Conservation (phyloP, 2,888 invertebrate species). For the Perdita meconis region DNA sequence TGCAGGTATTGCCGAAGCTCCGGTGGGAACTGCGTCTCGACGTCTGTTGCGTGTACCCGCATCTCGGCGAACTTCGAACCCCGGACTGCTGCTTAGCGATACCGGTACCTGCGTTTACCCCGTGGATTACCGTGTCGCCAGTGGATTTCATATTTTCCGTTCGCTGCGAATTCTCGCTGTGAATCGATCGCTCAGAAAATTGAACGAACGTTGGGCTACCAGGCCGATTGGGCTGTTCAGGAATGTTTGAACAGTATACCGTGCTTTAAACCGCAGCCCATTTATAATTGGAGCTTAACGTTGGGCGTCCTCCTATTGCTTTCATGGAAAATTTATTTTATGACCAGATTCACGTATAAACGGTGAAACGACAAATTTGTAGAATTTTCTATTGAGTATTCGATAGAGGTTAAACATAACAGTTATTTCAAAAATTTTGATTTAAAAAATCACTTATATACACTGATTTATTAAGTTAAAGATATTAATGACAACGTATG, state of each 20-base stretch:
- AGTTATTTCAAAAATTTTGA: too few species aligned
- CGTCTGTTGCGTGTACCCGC: constrained; percentile 7
- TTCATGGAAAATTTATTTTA: too few species aligned
- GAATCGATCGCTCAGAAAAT: constrained; percentile 32
- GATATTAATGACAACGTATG: too few species aligned
- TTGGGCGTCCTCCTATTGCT: background rate
- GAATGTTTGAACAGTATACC: constrained; percentile 12
- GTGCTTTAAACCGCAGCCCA: constrained; percentile 3
- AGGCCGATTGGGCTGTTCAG: background rate
- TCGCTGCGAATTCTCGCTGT: constrained; percentile 1
- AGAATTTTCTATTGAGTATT: too few species aligned
- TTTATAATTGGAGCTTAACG: constrained; percentile 30
- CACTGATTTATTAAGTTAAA: too few species aligned
- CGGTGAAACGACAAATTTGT: too few species aligned
- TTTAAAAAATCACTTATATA: too few species aligned
- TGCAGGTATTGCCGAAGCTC: constrained; percentile 55
- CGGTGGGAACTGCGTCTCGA: constrained; percentile 14
- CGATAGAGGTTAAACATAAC: too few species aligned
- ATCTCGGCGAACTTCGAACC: constrained; percentile 15
- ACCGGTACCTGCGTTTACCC: constrained; percentile 3
- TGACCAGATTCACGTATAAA: too few species aligned
- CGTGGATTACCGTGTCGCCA: constrained; percentile 32
- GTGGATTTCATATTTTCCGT: constrained; percentile 39
- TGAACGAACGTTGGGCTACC: background rate
- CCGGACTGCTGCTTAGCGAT: background rate